These are phyloP conservation scores for Babyrousa celebensis DNA, from an alignment of 2,797 vertebrate species.

Conservation along the genomic window DNA sequence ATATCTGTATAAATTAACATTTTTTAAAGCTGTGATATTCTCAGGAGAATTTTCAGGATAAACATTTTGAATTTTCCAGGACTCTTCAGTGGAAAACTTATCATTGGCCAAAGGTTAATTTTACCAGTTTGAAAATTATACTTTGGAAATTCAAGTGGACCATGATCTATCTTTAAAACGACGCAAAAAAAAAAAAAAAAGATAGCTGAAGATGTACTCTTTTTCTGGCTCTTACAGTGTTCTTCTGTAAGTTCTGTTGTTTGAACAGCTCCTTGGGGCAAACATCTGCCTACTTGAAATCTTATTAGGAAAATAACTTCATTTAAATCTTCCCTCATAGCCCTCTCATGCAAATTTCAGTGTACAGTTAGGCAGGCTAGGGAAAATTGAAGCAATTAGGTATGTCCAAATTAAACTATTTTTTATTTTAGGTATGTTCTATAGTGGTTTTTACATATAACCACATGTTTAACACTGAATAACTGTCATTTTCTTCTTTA, in stretches of 20 bases:
- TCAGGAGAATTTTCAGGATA: slow-evolving; percentile 82
- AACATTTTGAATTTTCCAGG: slow-evolving; percentile 70
- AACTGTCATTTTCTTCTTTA: slow-evolving; percentile 64
- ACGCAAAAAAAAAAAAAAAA: slow-evolving; percentile 22
- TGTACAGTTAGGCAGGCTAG: slow-evolving; percentile 1
- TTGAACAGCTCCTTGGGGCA: slow-evolving; percentile 81
- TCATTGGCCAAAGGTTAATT: slow-evolving; percentile 71
- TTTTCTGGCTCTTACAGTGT: slow-evolving; percentile 66
- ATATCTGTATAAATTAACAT: slow-evolving; percentile 90
- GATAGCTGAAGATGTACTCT: slow-evolving; percentile 35
- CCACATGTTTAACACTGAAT: slow-evolving; percentile 53
- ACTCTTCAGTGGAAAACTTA: slow-evolving; percentile 70
- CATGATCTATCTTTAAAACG: slow-evolving; percentile 48
- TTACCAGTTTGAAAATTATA: slow-evolving; percentile 60
- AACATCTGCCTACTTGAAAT: slow-evolving; percentile 84
- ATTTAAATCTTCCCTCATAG: slow-evolving; percentile 84
- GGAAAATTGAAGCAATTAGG: slow-evolving; percentile 54
- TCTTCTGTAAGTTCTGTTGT: slow-evolving; percentile 82
- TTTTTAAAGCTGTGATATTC: slow-evolving; percentile 85
- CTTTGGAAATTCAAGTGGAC: slow-evolving; percentile 57
- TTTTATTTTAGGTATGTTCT: neutral
- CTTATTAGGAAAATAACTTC: slow-evolving; percentile 85
- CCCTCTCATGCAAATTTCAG: slow-evolving; percentile 68
- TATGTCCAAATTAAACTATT: slow-evolving; percentile 65
- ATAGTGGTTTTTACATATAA: slow-evolving; percentile 10